A percentile compares a stretch with the other conserved stretches of the same genome.
These are phyloP conservation scores for Drosophila repletoides DNA, from an alignment of 1,140 invertebrate genomes.

Conservation along the genomic window DNA sequence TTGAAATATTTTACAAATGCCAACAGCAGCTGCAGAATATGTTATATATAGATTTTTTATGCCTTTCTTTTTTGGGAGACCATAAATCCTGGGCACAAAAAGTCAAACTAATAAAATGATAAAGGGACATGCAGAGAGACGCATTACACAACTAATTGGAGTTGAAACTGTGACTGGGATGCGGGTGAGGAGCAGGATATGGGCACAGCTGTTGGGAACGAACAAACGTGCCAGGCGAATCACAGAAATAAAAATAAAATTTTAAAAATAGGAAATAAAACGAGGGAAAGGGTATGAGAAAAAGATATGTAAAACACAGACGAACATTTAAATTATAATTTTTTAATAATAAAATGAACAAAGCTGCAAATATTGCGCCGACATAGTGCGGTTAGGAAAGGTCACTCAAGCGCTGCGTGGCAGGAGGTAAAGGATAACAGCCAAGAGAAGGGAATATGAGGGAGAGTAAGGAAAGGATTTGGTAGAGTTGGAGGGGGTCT, in stretches of 20 bases:
- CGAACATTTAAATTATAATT: slow-evolving; percentile 73
- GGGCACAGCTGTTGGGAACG: slow-evolving; percentile 34
- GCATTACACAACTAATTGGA: slow-evolving; percentile 59
- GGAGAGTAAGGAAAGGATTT: too few relatives aligned
- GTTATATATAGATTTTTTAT: slow-evolving; percentile 43
- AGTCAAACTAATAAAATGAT: slow-evolving; percentile 70
- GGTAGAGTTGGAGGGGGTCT: too few relatives aligned
- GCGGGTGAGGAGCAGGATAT: not conserved
- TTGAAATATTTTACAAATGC: slow-evolving; percentile 15
- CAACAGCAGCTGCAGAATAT: slow-evolving; percentile 47
- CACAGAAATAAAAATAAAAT: slow-evolving; percentile 17
- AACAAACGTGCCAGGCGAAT: slow-evolving; percentile 26
- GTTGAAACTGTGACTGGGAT: slow-evolving; percentile 3
- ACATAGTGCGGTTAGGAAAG: slow-evolving; percentile 6
- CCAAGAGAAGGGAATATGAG: not conserved
- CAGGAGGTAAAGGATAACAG: not conserved
- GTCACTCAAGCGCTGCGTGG: not conserved
- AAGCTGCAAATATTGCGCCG: slow-evolving; percentile 29
- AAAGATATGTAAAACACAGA: slow-evolving; percentile 43
- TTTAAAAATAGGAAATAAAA: not conserved
- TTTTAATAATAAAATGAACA: slow-evolving; percentile 65
- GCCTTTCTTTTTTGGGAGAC: slow-evolving; percentile 12
- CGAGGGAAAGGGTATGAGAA: not conserved
- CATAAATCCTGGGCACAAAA: slow-evolving; percentile 67
- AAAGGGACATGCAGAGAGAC: slow-evolving; percentile 37